phyloP scores from a whole-genome alignment of 2,113 vertebrate species.

The Tympanuchus pallidicinctus region DNA sequence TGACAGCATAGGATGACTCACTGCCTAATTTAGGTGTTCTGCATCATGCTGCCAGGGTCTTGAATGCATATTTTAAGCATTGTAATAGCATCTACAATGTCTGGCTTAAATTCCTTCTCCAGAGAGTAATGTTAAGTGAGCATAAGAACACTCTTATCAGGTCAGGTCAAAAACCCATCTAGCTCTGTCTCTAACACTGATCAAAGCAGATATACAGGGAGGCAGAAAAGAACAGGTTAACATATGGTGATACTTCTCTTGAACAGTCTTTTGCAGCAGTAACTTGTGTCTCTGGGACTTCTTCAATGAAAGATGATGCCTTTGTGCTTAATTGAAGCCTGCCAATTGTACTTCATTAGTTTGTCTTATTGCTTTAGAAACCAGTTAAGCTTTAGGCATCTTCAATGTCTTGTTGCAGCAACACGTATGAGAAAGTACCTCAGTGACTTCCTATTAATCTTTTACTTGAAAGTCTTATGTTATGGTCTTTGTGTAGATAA shows the following conservation, averaged over 20 bases:
- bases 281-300: not conserved
- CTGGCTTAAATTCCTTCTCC: slow-evolving; percentile 3
- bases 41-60: not conserved
- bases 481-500: not conserved
- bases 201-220: not conserved
- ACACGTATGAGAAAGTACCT: not conserved
- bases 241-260: not conserved
- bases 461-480: not conserved
- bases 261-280: not conserved
- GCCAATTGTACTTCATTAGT: slow-evolving; percentile 19
- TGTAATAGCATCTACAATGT: not conserved
- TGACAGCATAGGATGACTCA: not conserved
- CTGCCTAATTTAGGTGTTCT: not conserved
- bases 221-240: not conserved
- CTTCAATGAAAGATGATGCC: not conserved
- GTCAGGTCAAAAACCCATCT: slow-evolving; percentile 22
- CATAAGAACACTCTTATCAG: not conserved
- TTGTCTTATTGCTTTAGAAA: not conserved
- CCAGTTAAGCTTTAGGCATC: not conserved
- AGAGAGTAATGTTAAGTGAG: slow-evolving; percentile 19
- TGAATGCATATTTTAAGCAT: not conserved
- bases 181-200: rapidly evolving
- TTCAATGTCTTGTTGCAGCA: not conserved
- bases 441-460: not conserved
- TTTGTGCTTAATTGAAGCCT: slow-evolving; percentile 4